Evolutionary conservation across 1,140 invertebrate genomes (phyloP), one percentile per base, ranked within the genome.

Genomic region (Sinella curviseta): DNA sequence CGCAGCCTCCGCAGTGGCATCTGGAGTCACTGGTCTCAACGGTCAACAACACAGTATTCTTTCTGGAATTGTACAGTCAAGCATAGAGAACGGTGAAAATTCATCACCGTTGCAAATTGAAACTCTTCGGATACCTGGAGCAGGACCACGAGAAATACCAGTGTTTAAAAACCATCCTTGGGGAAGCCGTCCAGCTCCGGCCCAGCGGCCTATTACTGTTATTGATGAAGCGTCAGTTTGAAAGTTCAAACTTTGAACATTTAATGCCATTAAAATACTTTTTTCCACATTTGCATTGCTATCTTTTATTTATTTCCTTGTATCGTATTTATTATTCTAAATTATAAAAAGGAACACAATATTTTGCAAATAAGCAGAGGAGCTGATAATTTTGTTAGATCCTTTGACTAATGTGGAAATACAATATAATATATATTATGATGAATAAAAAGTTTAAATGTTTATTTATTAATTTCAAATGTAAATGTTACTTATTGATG

Each of bases 191-290:
- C 74, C 65, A 33, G 26, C 74, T 4, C 74, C 74, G 26, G 35
- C 74, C n/a, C 83, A 82, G 55, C 17, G 83, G 84, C 57, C 77
- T 83, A 93, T 93, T 77, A 92, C 91, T 76, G 91, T 93, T 84
- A 92, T 93, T 84, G 92, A 93, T 85, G 92, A 93, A 83, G 91
- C 91, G 20, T 89, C 88, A 77, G 85, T 87, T 77, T 89, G 85
- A 86, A 75, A 34, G 39, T 48, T 48, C 39, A 48, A 48, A 20
- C 39, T 12, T 48, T n/a, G n/a, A n/a, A n/a, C n/a, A n/a, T n/a
- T n/a, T n/a, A n/a, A n/a, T n/a, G n/a, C n/a, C n/a, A n/a, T n/a
- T n/a, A n/a, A n/a, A n/a, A n/a, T n/a, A n/a, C n/a, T n/a, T n/a
- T n/a, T n/a, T n/a, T n/a, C n/a, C n/a, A n/a, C n/a, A n/a, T n/a